These are phyloP conservation scores for Hemicentrotus pulcherrimus DNA, from an alignment of 35 echinoderm and acorn worm species.

Conservation along the genomic window DNA sequence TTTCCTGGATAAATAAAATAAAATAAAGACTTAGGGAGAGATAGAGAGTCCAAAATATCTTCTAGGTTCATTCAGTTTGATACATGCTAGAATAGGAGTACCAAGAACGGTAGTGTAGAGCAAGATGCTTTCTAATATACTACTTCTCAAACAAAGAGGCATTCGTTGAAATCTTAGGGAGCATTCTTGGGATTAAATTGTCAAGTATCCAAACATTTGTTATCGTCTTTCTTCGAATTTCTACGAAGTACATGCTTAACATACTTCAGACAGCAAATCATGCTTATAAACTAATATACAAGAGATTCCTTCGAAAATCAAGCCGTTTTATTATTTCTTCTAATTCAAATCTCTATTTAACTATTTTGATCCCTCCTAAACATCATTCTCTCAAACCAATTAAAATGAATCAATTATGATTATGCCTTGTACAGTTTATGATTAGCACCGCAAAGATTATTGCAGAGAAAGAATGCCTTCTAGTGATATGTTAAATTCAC, in stretches of 20 bases:
- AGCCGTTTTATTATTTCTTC: too few relatives aligned
- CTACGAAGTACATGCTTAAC: not conserved
- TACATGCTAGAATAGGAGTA: too few relatives aligned
- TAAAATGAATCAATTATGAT: not conserved
- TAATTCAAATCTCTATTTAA: too few relatives aligned
- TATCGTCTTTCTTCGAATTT: not conserved
- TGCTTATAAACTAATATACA: not conserved
- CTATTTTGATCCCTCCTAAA: too few relatives aligned
- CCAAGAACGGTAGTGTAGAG: not conserved
- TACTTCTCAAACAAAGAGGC: not conserved
- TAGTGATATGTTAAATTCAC: not conserved
- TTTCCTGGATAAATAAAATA: too few relatives aligned
- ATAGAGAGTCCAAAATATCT: too few relatives aligned
- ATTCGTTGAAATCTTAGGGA: not conserved
- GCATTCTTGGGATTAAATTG: not conserved
- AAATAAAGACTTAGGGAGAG: too few relatives aligned
- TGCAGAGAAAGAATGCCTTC: not conserved
- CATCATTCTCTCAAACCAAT: too few relatives aligned
- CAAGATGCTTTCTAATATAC: not conserved
- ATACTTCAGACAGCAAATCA: not conserved
- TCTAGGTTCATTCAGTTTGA: too few relatives aligned
- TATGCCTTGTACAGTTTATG: not conserved
- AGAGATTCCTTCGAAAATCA: not conserved
- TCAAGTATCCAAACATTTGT: too few relatives aligned
- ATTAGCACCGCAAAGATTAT: not conserved